Conservation (phyloP, 2,888 invertebrate genomes). For the Bombylius major region DNA sequence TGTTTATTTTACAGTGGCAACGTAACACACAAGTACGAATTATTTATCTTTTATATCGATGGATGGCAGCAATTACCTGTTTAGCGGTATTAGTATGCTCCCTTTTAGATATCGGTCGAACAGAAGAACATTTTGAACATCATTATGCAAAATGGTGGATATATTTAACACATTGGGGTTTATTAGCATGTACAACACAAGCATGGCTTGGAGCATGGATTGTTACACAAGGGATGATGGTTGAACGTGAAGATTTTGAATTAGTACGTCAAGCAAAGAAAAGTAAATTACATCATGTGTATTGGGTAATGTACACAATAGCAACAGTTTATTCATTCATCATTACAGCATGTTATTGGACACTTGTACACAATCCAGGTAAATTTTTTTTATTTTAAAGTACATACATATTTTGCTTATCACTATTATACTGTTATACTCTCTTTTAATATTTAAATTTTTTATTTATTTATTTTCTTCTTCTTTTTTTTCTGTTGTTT, state of each 20-base stretch:
- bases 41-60: slow-evolving; percentile 36
- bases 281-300: slow-evolving; percentile 32
- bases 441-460: background rate
- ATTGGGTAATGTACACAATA: slow-evolving; percentile 36
- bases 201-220: slow-evolving; percentile 38
- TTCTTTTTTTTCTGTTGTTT: background rate
- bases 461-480: background rate
- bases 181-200: slow-evolving; percentile 34
- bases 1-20: slow-evolving; percentile 28
- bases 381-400: slow-evolving; percentile 16
- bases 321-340: slow-evolving; percentile 38
- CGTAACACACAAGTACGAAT: slow-evolving; percentile 38
- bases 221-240: slow-evolving; percentile 38
- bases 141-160: slow-evolving; percentile 39
- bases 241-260: slow-evolving; percentile 37
- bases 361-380: slow-evolving; percentile 58
- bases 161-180: slow-evolving; percentile 36
- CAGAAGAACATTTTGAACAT: slow-evolving; percentile 36
- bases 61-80: slow-evolving; percentile 37
- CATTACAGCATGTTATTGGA: slow-evolving; percentile 37
- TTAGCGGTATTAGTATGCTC: slow-evolving; percentile 37
- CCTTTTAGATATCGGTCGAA: slow-evolving; percentile 34
- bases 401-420: background rate
- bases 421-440: background rate
- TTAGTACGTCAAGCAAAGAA: slow-evolving; percentile 36